Percentiles rank a stretch among this genome's conserved stretches.
Conservation (phyloP, 1,140 invertebrate species). For the Nymphalis io region DNA sequence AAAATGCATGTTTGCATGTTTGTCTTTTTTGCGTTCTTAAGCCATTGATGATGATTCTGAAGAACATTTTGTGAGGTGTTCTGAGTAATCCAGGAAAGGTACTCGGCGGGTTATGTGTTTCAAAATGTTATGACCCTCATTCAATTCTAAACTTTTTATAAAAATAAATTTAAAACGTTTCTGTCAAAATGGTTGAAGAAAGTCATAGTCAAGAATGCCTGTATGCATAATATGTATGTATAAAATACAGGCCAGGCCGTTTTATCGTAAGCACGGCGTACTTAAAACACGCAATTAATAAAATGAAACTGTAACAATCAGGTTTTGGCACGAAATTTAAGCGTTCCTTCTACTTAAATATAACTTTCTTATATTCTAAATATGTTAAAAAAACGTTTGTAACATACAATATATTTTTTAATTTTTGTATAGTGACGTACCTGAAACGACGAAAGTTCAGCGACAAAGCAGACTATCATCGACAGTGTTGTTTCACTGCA, state of each 20-base stretch:
- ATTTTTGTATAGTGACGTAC: slow-evolving; percentile 49
- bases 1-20: too few species aligned
- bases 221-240: background rate
- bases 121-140: too few species aligned
- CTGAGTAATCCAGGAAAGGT: too few species aligned
- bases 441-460: slow-evolving; percentile 76
- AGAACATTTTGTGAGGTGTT: too few species aligned
- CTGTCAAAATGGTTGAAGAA: background rate
- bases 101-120: too few species aligned
- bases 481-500: slow-evolving; percentile 69
- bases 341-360: background rate
- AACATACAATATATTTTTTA: background rate
- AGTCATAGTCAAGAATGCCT: slow-evolving; percentile 1
- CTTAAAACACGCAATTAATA: background rate
- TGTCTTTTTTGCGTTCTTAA: too few species aligned
- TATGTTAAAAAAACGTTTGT: background rate
- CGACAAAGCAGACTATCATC: slow-evolving; percentile 78
- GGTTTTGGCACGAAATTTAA: background rate
- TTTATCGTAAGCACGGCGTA: background rate
- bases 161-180: background rate
- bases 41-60: too few species aligned
- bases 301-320: background rate
- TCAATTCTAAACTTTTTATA: background rate
- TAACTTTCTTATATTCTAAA: too few species aligned
- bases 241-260: background rate